A percentile compares a stretch with the other conserved stretches of the same genome.
These are phyloP conservation scores for Gadopsis bispinosus DNA, from an alignment of 2,797 vertebrate species.

Conservation along the genomic window DNA sequence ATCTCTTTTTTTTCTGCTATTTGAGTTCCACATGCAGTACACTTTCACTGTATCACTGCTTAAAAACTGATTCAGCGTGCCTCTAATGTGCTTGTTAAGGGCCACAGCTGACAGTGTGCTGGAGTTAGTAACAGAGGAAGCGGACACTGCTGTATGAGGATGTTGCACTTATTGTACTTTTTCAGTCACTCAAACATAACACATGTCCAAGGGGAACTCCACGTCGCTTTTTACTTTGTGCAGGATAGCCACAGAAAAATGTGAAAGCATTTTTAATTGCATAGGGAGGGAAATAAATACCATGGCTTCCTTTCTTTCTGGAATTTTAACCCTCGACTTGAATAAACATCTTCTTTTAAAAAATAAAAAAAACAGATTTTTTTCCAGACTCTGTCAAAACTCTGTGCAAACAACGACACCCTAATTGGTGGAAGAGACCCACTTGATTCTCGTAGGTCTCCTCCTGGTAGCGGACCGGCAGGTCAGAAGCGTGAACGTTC, in stretches of 20 bases:
- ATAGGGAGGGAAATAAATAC: not conserved
- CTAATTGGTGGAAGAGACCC: slow-evolving; percentile 21
- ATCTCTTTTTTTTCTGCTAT: not conserved
- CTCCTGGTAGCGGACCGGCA: slow-evolving; percentile 93
- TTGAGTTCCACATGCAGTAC: not conserved
- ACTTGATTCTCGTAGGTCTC: slow-evolving; percentile 98
- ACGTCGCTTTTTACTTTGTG: not conserved
- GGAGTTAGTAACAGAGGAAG: slow-evolving; percentile 42
- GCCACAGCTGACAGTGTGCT: not conserved
- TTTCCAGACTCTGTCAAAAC: not conserved
- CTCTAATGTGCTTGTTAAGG: not conserved
- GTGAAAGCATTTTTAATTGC: not conserved
- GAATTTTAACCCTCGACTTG: not conserved
- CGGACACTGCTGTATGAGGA: slow-evolving; percentile 1
- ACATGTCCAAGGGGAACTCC: slow-evolving; percentile 11
- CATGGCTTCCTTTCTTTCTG: not conserved
- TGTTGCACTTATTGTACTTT: slow-evolving; percentile 11
- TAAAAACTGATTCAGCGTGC: not conserved
- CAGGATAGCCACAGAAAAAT: not conserved
- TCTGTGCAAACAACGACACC: not conserved
- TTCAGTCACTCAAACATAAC: not conserved
- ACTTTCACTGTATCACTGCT: not conserved
- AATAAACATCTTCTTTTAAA: not conserved
- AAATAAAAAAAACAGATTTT: not conserved
- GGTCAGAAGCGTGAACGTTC: slow-evolving; percentile 90